Evolutionary conservation across 2,797 vertebrate species (phyloP).

Genomic region (Phaenicophaeus curvirostris): DNA sequence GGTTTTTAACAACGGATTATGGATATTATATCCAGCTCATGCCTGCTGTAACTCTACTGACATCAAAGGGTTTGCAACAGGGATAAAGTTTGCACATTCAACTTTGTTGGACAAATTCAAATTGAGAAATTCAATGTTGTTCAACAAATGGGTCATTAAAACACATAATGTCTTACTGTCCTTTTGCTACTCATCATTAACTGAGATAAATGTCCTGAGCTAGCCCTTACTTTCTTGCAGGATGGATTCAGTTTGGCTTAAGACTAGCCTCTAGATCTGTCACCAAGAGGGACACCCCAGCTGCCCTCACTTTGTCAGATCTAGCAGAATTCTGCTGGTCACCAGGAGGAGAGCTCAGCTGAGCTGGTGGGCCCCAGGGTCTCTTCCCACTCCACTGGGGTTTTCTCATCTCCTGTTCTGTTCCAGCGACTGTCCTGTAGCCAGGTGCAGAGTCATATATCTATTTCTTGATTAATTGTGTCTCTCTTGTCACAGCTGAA

Average conservation of each 20-base stretch:
- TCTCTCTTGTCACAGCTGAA: not conserved
- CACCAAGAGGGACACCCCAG: not conserved
- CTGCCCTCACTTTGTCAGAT: not conserved
- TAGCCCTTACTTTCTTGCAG: slow-evolving; percentile 47
- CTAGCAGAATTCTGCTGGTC: not conserved
- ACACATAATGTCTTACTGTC: slow-evolving; percentile 59
- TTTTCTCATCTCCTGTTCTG: not conserved
- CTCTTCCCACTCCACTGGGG: not conserved
- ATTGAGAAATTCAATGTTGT: slow-evolving; percentile 55
- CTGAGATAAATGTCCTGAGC: slow-evolving; percentile 55
- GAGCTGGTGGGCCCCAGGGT: not conserved
- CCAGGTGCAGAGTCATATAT: not conserved
- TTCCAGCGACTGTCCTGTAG: not conserved
- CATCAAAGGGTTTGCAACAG: slow-evolving; percentile 52
- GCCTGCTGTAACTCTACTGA: slow-evolving; percentile 57
- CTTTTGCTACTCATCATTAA: slow-evolving; percentile 53
- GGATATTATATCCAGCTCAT: slow-evolving; percentile 60
- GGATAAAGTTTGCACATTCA: slow-evolving; percentile 48
- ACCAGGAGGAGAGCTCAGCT: not conserved
- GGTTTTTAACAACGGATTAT: slow-evolving; percentile 56
- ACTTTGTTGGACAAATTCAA: slow-evolving; percentile 50
- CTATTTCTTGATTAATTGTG: not conserved
- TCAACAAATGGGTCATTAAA: slow-evolving; percentile 60
- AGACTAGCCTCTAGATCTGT: not conserved
- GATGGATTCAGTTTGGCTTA: slow-evolving; percentile 25